A percentile compares a stretch with the other conserved stretches of the same genome.
Evolutionary conservation across 2,888 invertebrate genomes (phyloP).

Genomic region (Nebria salina): DNA sequence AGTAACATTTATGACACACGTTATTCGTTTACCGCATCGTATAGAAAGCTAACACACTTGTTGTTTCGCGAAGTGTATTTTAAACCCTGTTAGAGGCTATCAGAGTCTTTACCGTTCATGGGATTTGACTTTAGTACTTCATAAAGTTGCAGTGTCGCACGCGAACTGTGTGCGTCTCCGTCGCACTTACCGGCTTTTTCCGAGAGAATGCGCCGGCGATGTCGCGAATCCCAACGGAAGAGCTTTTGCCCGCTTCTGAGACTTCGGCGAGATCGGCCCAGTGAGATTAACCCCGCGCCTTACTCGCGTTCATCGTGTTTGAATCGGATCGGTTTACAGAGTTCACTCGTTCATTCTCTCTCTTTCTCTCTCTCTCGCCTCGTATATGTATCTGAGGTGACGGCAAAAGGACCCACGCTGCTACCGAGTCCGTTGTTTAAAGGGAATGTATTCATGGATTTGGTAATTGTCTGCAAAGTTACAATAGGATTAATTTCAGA

Average conservation of each 20-base stretch:
- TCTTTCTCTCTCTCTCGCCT: neutral
- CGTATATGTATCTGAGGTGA: neutral
- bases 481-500: constrained; percentile 15
- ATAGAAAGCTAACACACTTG: constrained; percentile 36
- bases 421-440: constrained; percentile 11
- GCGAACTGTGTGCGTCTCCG: constrained; percentile 50
- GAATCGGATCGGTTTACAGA: constrained; percentile 29
- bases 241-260: constrained; percentile 17
- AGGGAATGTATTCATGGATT: constrained; percentile 36
- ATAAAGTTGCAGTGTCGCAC: constrained; percentile 63
- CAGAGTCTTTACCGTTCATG: constrained; percentile 49
- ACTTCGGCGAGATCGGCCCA: constrained; percentile 21
- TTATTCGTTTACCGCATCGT: neutral
- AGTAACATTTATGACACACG: constrained; percentile 37
- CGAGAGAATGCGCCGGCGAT: constrained; percentile 1
- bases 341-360: neutral
- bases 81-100: constrained; percentile 43
- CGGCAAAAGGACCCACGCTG: neutral
- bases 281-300: constrained; percentile 35
- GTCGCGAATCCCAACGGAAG: constrained; percentile 13
- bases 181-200: constrained; percentile 1
- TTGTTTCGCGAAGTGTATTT: constrained; percentile 44
- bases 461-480: constrained; percentile 38
- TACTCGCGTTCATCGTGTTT: constrained; percentile 13
- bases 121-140: constrained; percentile 64